phyloP scores from a whole-genome alignment of 2,113 vertebrate species.

The Callipepla californica region DNA sequence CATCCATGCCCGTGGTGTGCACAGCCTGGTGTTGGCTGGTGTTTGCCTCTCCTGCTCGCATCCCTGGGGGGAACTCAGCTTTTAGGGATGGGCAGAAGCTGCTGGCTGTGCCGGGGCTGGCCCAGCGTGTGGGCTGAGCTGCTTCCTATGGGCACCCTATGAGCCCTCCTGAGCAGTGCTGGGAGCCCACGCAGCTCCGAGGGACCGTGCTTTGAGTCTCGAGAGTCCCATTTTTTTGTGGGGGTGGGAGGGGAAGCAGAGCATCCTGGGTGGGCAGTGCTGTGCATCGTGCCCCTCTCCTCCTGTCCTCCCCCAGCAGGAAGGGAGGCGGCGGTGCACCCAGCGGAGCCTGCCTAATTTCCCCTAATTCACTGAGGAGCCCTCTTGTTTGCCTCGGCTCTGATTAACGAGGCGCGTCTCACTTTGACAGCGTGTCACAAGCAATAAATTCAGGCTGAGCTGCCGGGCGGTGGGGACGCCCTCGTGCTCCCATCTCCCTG shows the following conservation, averaged over 20 bases:
- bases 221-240: background rate
- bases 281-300: background rate
- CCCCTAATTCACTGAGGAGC: conserved; percentile 36
- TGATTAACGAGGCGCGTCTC: conserved; percentile 27
- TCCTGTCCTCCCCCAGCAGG: background rate
- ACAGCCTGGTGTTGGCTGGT: background rate
- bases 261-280: background rate
- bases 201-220: background rate
- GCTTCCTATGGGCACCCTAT: background rate
- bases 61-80: background rate
- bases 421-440: conserved; percentile 49
- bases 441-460: conserved; percentile 23
- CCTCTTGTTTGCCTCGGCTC: background rate
- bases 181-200: background rate
- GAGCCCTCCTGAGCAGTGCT: background rate
- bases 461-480: background rate
- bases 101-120: background rate
- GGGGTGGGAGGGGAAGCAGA: background rate
- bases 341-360: background rate
- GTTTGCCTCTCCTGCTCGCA: background rate
- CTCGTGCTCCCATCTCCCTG: background rate
- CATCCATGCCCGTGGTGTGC: background rate
- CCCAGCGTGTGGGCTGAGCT: background rate
- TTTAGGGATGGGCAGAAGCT: background rate
- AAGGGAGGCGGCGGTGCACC: background rate